Evolutionary conservation across 1,140 invertebrate species (phyloP).

Genomic region (Babylonia areolata): DNA sequence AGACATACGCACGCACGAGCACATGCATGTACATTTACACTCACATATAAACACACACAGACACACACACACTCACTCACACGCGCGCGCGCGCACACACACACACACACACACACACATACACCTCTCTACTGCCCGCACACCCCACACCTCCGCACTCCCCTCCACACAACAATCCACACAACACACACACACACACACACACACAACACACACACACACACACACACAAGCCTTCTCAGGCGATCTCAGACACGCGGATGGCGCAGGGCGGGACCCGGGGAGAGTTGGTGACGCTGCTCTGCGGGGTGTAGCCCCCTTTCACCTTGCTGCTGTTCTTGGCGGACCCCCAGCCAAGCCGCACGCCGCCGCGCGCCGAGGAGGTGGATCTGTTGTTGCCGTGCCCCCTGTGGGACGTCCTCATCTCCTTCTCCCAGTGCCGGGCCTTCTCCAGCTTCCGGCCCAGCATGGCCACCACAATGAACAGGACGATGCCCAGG

Average conservation of each 20-base stretch:
- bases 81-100: neutral
- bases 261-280: neutral
- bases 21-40: too few relatives aligned
- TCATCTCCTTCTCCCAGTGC: conserved; percentile 12
- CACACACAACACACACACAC: too few relatives aligned
- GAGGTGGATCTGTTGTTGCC: too few relatives aligned
- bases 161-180: too few relatives aligned
- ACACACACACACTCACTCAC: too few relatives aligned
- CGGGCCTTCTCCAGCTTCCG: neutral
- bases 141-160: too few relatives aligned
- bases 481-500: neutral
- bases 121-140: neutral
- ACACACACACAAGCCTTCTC: too few relatives aligned
- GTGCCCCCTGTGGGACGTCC: too few relatives aligned
- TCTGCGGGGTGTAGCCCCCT: neutral
- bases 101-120: conserved; percentile 11
- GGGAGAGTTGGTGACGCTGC: neutral
- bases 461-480: conserved; percentile 9
- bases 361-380: too few relatives aligned
- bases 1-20: too few relatives aligned
- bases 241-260: neutral
- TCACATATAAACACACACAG: too few relatives aligned
- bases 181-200: too few relatives aligned
- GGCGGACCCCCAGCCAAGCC: neutral
- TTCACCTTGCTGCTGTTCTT: neutral